phyloP scores from a whole-genome alignment of 2,888 invertebrate genomes.

The Chrysomela aeneicollis region DNA sequence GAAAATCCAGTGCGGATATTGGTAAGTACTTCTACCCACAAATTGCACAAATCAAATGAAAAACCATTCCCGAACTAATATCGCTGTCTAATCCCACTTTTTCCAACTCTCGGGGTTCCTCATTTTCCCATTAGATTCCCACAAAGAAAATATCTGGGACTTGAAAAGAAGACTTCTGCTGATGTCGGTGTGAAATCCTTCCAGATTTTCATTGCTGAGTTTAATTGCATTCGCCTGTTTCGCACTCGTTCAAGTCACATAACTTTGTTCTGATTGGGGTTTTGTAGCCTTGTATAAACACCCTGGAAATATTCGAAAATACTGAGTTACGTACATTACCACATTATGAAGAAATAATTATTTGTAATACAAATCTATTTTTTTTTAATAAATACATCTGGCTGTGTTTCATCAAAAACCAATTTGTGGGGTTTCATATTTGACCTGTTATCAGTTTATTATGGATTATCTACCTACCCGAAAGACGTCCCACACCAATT shows the following conservation, averaged over 20 bases:
- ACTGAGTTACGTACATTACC: too few species aligned
- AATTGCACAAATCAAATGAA: neutral
- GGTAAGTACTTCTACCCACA: neutral
- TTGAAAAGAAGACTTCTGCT: neutral
- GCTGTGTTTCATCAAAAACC: too few species aligned
- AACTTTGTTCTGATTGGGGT: constrained; percentile 6
- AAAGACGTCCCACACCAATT: too few species aligned
- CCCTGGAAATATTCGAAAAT: too few species aligned
- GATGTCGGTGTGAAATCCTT: neutral
- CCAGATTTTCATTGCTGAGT: neutral
- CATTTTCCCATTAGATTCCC: constrained; percentile 15
- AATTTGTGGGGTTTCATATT: too few species aligned
- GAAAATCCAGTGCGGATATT: too few species aligned
- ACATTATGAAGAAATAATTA: too few species aligned
- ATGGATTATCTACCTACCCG: too few species aligned
- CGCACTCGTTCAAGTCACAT: constrained; percentile 18
- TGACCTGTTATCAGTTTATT: too few species aligned
- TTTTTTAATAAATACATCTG: too few species aligned
- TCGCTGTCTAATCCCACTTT: neutral
- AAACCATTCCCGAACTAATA: neutral
- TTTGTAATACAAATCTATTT: too few species aligned
- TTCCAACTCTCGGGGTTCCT: constrained; percentile 9
- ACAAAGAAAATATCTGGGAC: constrained; percentile 16
- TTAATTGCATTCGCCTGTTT: constrained; percentile 16
- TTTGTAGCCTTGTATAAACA: too few species aligned